These are phyloP conservation scores for Chamaetylas fuelleborni DNA, from an alignment of 2,113 vertebrate species.

Conservation along the genomic window DNA sequence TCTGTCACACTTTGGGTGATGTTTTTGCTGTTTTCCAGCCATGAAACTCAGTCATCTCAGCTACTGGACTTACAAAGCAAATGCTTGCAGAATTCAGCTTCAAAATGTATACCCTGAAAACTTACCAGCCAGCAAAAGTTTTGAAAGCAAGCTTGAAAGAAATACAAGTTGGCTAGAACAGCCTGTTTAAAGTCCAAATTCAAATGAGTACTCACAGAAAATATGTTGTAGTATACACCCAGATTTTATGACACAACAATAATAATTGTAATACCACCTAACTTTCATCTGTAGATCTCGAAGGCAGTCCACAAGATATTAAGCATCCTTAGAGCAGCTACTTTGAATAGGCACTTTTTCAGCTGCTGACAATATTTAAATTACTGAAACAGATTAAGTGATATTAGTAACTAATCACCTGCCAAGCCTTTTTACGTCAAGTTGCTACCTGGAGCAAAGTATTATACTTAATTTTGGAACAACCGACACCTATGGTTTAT, in stretches of 20 bases:
- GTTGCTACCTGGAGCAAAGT: slow-evolving; percentile 30
- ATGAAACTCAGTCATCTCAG: not conserved
- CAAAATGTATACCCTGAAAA: not conserved
- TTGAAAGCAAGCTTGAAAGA: slow-evolving; percentile 3
- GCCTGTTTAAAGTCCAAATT: slow-evolving; percentile 31
- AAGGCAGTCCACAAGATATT: slow-evolving; percentile 20
- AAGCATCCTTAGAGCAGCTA: slow-evolving; percentile 32
- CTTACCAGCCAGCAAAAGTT: not conserved
- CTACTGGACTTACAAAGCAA: not conserved
- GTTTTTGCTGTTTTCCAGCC: not conserved
- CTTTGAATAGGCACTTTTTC: slow-evolving; percentile 21
- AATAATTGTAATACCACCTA: slow-evolving; percentile 22
- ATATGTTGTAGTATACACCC: slow-evolving; percentile 39
- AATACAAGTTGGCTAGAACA: not conserved
- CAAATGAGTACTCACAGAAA: slow-evolving; percentile 40
- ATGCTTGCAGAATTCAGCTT: not conserved
- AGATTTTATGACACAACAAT: slow-evolving; percentile 48
- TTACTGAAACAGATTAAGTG: slow-evolving; percentile 14
- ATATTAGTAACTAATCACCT: slow-evolving; percentile 45
- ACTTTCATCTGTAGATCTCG: slow-evolving; percentile 58
- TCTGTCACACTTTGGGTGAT: not conserved
- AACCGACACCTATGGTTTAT: slow-evolving; percentile 7
- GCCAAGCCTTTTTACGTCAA: slow-evolving; percentile 33
- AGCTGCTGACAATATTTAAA: slow-evolving; percentile 52
- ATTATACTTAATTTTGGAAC: slow-evolving; percentile 26